Conservation (phyloP, 2,888 invertebrate species). For the Amiota communis region DNA sequence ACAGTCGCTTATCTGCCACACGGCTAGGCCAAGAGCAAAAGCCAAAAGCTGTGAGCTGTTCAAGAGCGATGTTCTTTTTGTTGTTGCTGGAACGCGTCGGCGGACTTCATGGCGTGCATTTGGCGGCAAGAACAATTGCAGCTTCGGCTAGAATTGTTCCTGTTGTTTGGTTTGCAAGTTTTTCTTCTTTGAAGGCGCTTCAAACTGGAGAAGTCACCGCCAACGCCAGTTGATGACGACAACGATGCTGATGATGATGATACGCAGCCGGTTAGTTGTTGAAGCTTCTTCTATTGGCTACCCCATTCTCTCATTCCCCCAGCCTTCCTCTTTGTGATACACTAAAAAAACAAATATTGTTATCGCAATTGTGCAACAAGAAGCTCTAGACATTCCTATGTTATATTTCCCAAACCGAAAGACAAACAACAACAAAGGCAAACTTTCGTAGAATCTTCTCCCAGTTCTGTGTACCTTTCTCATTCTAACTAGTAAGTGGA, state of each 20-base stretch:
- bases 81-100: constrained; percentile 1
- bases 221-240: constrained; percentile 3
- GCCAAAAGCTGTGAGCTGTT: constrained; percentile 38
- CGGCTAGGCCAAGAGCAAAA: constrained; percentile 30
- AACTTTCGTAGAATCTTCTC: too few relatives aligned
- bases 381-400: constrained; percentile 50
- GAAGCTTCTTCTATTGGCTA: constrained; percentile 1
- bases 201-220: constrained; percentile 7
- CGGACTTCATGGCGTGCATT: constrained; percentile 35
- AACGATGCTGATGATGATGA: constrained; percentile 5
- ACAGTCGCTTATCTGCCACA: constrained; percentile 66
- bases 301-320: neutral
- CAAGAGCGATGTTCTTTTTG: too few relatives aligned
- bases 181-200: constrained; percentile 6
- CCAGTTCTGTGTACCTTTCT: too few relatives aligned
- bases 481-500: too few relatives aligned
- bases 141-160: neutral
- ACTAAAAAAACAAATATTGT: constrained; percentile 28
- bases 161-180: neutral
- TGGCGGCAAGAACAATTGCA: constrained; percentile 57
- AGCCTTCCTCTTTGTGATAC: neutral
- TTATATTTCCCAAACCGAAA: constrained; percentile 45
- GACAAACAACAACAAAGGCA: neutral
- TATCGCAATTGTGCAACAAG: constrained; percentile 37
- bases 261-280: constrained; percentile 9